phyloP scores from a whole-genome alignment of 2,888 invertebrate species.

The Selenia dentaria region DNA sequence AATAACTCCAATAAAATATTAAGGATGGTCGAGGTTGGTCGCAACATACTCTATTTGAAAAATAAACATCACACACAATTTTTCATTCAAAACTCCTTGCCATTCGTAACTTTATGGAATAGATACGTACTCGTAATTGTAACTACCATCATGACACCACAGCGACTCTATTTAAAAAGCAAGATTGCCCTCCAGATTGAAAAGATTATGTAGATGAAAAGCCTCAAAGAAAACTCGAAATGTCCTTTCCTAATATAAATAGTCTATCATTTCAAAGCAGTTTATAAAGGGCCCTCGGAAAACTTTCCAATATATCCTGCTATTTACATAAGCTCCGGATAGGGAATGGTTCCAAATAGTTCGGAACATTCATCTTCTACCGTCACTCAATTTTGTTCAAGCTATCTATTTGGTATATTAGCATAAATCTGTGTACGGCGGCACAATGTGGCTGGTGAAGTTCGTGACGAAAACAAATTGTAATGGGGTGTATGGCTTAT shows the following conservation, averaged over 20 bases:
- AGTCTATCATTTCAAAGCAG: slow-evolving; percentile 37
- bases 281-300: slow-evolving; percentile 41
- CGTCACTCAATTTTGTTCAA: slow-evolving; percentile 54
- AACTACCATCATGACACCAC: too few relatives aligned
- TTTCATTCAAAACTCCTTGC: too few relatives aligned
- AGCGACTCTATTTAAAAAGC: too few relatives aligned
- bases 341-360: slow-evolving; percentile 49
- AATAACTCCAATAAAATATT: too few relatives aligned
- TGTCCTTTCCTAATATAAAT: slow-evolving; percentile 31
- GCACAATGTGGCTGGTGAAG: slow-evolving; percentile 14
- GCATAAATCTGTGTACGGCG: slow-evolving; percentile 31
- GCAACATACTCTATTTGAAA: too few relatives aligned
- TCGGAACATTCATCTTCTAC: slow-evolving; percentile 48
- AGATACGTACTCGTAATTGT: too few relatives aligned
- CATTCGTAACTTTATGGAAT: too few relatives aligned
- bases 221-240: slow-evolving; percentile 23
- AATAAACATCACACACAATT: too few relatives aligned
- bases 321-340: slow-evolving; percentile 52
- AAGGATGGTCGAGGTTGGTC: too few relatives aligned
- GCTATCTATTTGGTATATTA: slow-evolving; percentile 42
- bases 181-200: neutral
- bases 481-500: neutral
- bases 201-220: slow-evolving; percentile 26
- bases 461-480: slow-evolving; percentile 9
- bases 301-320: slow-evolving; percentile 41